phyloP scores from a whole-genome alignment of 2,797 vertebrate species.

The Enteromius argenteus region DNA sequence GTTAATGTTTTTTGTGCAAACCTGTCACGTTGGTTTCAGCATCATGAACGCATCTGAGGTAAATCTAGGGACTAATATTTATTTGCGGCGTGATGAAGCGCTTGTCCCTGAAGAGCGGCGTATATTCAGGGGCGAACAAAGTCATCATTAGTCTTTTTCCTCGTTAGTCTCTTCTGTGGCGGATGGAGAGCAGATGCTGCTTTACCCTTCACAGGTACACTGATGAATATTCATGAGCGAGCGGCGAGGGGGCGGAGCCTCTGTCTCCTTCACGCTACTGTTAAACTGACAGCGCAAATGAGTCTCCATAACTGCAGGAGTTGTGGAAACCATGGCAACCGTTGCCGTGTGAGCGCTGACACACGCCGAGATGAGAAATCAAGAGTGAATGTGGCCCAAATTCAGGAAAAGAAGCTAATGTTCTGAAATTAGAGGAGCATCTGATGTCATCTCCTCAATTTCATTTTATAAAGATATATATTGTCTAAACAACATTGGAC shows the following conservation, averaged over 20 bases:
- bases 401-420: not conserved
- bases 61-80: not conserved
- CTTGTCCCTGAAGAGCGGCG: not conserved
- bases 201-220: constrained; percentile 70
- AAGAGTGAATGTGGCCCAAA: not conserved
- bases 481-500: not conserved
- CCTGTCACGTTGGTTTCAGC: not conserved
- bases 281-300: not conserved
- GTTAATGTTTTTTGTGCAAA: not conserved
- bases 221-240: constrained; percentile 69
- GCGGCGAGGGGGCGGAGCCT: constrained; percentile 65
- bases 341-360: not conserved
- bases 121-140: not conserved
- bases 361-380: not conserved
- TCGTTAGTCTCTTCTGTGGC: constrained; percentile 16
- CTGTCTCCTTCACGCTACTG: not conserved
- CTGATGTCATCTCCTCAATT: not conserved
- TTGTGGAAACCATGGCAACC: constrained; percentile 30
- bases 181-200: constrained; percentile 73
- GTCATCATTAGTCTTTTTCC: constrained; percentile 30
- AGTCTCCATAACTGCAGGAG: not conserved
- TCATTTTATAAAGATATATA: not conserved
- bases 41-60: not conserved
- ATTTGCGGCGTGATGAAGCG: constrained; percentile 19
- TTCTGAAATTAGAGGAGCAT: not conserved